These are phyloP conservation scores for Euspilapteryx auroguttella DNA, from an alignment of 2,888 invertebrate genomes.

Conservation along the genomic window DNA sequence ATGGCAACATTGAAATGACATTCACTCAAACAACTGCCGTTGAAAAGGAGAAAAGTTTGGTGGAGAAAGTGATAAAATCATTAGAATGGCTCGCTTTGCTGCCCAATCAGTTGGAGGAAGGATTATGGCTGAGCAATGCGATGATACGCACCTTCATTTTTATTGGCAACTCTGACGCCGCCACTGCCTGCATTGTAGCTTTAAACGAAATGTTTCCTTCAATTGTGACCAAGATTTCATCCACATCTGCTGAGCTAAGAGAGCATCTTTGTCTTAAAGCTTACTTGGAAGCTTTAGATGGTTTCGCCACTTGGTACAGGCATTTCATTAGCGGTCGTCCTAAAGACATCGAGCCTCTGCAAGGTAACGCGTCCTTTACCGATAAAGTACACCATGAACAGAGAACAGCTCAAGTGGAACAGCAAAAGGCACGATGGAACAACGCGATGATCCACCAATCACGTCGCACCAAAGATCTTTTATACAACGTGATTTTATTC, in stretches of 20 bases:
- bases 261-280: conserved; percentile 88
- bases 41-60: conserved; percentile 43
- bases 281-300: conserved; percentile 85
- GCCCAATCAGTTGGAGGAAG: conserved; percentile 75
- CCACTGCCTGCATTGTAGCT: conserved; percentile 67
- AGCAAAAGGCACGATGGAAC: conserved; percentile 78
- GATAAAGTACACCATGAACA: conserved; percentile 90
- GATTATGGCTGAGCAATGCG: conserved; percentile 85
- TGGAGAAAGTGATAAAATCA: conserved; percentile 49
- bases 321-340: conserved; percentile 82
- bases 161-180: conserved; percentile 80
- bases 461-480: conserved; percentile 72
- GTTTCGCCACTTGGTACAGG: conserved; percentile 88
- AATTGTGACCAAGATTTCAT: conserved; percentile 33
- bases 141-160: conserved; percentile 84
- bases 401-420: conserved; percentile 73
- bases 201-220: conserved; percentile 36
- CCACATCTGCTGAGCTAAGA: conserved; percentile 56
- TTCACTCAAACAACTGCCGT: conserved; percentile 69
- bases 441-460: conserved; percentile 72
- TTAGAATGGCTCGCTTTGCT: conserved; percentile 88
- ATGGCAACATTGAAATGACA: conserved; percentile 53
- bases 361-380: conserved; percentile 71
- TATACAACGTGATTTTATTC: conserved; percentile 87
- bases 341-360: conserved; percentile 62